Conservation (phyloP, 2,888 invertebrate species). For the Dendrolimus pini region DNA sequence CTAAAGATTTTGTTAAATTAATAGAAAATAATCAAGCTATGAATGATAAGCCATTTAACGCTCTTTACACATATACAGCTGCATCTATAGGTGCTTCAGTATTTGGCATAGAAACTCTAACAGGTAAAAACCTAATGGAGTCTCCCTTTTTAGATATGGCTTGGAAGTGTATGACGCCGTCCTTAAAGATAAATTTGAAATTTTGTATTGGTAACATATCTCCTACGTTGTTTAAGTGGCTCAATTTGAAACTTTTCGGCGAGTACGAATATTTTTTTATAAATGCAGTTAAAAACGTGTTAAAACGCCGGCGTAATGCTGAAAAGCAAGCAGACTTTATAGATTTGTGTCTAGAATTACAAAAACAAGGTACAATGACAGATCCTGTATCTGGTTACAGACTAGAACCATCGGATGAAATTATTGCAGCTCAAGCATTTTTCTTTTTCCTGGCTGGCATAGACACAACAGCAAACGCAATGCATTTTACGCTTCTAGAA, state of each 20-base stretch:
- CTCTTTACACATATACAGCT: constrained; percentile 41
- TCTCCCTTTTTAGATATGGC: constrained; percentile 47
- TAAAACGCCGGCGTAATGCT: constrained; percentile 28
- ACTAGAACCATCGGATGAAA: constrained; percentile 38
- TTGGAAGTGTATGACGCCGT: constrained; percentile 29
- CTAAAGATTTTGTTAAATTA: constrained; percentile 37
- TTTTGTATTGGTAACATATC: constrained; percentile 22
- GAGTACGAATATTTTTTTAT: constrained; percentile 45
- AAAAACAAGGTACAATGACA: constrained; percentile 37
- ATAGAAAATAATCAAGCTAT: constrained; percentile 26
- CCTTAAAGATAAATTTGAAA: constrained; percentile 20
- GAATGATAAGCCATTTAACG: constrained; percentile 31
- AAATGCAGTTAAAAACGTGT: constrained; percentile 37
- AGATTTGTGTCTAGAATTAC: constrained; percentile 44
- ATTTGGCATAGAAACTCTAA: constrained; percentile 52
- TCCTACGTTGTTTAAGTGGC: constrained; percentile 29
- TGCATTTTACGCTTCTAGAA: constrained; percentile 48
- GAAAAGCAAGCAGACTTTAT: constrained; percentile 41
- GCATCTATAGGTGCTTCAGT: constrained; percentile 51
- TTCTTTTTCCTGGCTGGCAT: constrained; percentile 64
- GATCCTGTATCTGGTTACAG: constrained; percentile 36
- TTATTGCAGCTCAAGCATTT: constrained; percentile 59
- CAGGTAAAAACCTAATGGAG: constrained; percentile 41
- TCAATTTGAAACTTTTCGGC: constrained; percentile 38
- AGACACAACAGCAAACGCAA: constrained; percentile 52